Conservation (phyloP, 2,797 vertebrate species). For the Fistularia tabacaria region DNA sequence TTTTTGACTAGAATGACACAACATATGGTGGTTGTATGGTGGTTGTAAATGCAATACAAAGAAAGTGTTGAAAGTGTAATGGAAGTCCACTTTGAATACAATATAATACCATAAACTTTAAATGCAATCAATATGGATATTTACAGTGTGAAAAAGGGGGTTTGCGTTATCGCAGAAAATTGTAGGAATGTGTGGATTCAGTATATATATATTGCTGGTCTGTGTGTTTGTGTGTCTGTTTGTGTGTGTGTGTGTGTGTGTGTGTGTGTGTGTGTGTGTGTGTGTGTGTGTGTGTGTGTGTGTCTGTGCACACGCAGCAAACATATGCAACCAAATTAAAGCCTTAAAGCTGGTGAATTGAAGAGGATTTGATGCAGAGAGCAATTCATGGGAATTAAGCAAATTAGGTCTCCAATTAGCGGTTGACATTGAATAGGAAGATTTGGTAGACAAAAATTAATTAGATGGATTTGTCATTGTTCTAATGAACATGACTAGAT, state of each 20-base stretch:
- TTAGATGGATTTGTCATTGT: conserved; percentile 72
- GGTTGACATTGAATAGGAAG: conserved; percentile 66
- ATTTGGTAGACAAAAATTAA: conserved; percentile 72
- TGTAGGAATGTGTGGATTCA: conserved; percentile 3
- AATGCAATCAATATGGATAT: neutral
- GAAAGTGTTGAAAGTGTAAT: too few species aligned
- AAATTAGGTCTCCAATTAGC: conserved; percentile 77
- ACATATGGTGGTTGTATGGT: too few species aligned
- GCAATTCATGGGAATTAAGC: conserved; percentile 76
- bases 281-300: conserved; percentile 37
- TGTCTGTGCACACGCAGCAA: conserved; percentile 57
- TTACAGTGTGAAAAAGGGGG: neutral
- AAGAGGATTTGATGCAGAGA: conserved; percentile 77
- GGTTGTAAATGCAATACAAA: too few species aligned
- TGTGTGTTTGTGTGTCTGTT: too few species aligned
- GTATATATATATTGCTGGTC: neutral
- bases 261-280: conserved; percentile 32
- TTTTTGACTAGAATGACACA: neutral
- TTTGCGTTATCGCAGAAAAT: neutral
- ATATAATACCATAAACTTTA: neutral
- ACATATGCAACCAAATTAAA: conserved; percentile 79
- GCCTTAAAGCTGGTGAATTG: conserved; percentile 77
- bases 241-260: conserved; percentile 10
- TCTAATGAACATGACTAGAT: conserved; percentile 51
- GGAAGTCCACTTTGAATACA: neutral